Percentiles rank a stretch among this genome's conserved stretches.
Conservation (phyloP, 1,140 invertebrate genomes). For the Penaeus vannamei region DNA sequence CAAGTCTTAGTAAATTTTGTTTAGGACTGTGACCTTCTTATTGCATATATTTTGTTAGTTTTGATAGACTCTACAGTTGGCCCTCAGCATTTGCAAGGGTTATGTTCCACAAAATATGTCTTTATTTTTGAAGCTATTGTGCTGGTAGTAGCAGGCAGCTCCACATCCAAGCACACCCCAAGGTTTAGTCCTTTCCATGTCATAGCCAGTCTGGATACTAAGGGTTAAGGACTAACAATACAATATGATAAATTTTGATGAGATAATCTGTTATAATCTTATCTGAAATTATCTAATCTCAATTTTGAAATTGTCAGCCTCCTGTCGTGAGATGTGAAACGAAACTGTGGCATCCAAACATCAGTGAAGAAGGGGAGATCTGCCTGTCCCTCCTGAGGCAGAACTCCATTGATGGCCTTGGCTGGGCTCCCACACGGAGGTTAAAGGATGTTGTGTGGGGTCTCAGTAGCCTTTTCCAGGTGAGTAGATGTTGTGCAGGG, state of each 20-base stretch:
- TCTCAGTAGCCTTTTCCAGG: constrained; percentile 92
- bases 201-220: too few species aligned
- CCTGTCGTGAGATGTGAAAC: constrained; percentile 93
- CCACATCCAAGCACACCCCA: too few species aligned
- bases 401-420: constrained; percentile 93
- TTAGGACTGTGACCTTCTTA: background rate
- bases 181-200: too few species aligned
- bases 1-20: background rate
- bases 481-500: constrained; percentile 73
- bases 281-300: constrained; percentile 3
- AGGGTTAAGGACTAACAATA: too few species aligned
- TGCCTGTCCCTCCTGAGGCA: constrained; percentile 92
- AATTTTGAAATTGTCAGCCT: constrained; percentile 79
- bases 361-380: constrained; percentile 94
- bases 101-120: background rate
- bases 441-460: constrained; percentile 97
- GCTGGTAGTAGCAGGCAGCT: too few species aligned
- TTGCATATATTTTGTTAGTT: background rate
- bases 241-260: too few species aligned
- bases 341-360: constrained; percentile 96
- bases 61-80: background rate
- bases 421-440: constrained; percentile 93
- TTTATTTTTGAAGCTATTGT: too few species aligned
- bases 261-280: background rate
- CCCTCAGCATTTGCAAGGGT: background rate